Evolutionary conservation across 2,113 vertebrate genomes (phyloP).

Genomic region (Albula glossodonta): DNA sequence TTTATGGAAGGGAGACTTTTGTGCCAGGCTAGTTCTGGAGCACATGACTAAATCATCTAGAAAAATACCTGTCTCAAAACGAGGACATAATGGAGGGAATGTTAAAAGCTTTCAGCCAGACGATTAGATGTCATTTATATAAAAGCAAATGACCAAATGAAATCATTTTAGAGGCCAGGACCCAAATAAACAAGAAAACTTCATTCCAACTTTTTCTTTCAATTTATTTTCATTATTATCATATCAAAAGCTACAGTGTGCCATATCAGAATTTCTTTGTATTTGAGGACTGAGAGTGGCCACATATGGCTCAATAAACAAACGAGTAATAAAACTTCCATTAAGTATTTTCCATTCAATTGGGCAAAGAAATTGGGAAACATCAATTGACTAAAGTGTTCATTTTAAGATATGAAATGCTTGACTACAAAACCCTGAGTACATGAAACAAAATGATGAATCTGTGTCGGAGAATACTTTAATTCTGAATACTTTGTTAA

Average conservation of each 20-base stretch:
- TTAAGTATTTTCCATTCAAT: not conserved
- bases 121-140: not conserved
- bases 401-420: not conserved
- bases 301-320: not conserved
- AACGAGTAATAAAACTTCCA: not conserved
- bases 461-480: not conserved
- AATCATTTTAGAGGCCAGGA: not conserved
- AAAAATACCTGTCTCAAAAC: slow-evolving; percentile 23
- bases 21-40: slow-evolving; percentile 1
- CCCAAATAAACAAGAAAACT: not conserved
- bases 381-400: not conserved
- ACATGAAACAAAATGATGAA: not conserved
- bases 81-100: slow-evolving; percentile 18
- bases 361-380: not conserved
- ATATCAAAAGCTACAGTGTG: not conserved
- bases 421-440: not conserved
- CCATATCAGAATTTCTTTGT: not conserved
- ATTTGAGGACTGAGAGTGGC: not conserved
- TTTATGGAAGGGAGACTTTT: slow-evolving; percentile 43
- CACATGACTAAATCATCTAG: slow-evolving; percentile 10
- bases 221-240: not conserved
- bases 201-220: not conserved
- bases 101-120: slow-evolving; percentile 17
- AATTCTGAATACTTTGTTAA: too few relatives aligned
- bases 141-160: not conserved